A percentile compares a stretch with the other conserved stretches of the same genome.
phyloP scores from a whole-genome alignment of 2,797 vertebrate species.

The Stomatorhinus walkeri region DNA sequence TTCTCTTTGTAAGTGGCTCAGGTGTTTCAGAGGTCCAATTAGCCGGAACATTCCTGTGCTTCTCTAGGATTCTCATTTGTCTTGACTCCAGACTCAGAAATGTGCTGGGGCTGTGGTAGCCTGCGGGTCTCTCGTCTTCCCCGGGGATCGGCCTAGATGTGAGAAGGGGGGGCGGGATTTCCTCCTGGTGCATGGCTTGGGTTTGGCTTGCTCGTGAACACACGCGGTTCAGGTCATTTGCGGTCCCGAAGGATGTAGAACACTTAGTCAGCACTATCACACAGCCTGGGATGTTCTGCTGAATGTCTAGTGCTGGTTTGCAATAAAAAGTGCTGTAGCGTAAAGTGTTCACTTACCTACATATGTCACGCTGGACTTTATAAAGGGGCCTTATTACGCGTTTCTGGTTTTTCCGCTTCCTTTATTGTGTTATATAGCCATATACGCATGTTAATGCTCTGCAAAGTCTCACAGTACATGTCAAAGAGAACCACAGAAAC shows the following conservation, averaged over 20 bases:
- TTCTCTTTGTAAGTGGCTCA: neutral
- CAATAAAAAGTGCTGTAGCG: neutral
- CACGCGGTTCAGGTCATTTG: neutral
- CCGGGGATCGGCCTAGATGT: neutral
- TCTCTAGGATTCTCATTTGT: neutral
- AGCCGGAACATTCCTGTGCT: neutral
- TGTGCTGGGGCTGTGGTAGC: neutral
- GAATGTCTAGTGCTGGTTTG: neutral
- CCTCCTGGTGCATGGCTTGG: neutral
- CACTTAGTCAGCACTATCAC: neutral
- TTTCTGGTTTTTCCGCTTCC: neutral
- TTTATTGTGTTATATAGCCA: neutral
- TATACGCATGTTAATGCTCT: neutral
- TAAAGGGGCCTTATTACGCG: neutral
- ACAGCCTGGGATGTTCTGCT: neutral
- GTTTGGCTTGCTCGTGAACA: neutral
- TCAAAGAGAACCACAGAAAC: neutral
- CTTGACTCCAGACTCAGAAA: neutral
- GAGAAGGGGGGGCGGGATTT: neutral
- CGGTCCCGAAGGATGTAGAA: neutral
- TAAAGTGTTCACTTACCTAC: neutral
- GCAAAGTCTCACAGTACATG: neutral
- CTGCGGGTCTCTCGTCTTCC: neutral
- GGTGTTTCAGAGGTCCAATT: neutral
- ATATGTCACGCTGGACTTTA: neutral